These are phyloP conservation scores for Lucilia sericata DNA, from an alignment of 1,140 invertebrate genomes.

Conservation along the genomic window DNA sequence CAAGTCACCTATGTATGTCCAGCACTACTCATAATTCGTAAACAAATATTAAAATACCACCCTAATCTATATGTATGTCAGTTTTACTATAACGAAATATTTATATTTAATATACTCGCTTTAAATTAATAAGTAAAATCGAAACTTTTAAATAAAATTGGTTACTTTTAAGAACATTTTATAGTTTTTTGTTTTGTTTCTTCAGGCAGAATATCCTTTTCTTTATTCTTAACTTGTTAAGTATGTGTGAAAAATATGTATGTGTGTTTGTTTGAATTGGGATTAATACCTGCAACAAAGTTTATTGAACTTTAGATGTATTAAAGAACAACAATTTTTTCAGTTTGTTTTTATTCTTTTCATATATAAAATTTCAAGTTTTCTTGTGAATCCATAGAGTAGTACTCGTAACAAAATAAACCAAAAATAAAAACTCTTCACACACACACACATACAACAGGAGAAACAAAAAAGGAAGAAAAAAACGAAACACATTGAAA, in stretches of 20 bases:
- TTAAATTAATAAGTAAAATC: too few species aligned
- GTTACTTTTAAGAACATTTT: too few species aligned
- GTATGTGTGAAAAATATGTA: background rate
- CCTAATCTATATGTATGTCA: too few species aligned
- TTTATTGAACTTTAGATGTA: background rate
- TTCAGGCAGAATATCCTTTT: too few species aligned
- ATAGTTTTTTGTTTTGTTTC: too few species aligned
- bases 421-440: too few species aligned
- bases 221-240: background rate
- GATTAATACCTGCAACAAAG: background rate
- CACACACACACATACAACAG: background rate
- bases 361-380: constrained; percentile 14
- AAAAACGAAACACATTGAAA: background rate
- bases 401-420: constrained; percentile 11
- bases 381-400: constrained; percentile 20
- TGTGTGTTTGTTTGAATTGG: background rate
- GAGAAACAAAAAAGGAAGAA: background rate
- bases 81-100: too few species aligned
- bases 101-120: too few species aligned
- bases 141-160: too few species aligned
- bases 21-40: too few species aligned
- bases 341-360: background rate
- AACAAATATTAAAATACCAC: too few species aligned
- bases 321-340: background rate
- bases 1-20: too few species aligned